phyloP scores from a whole-genome alignment of 1,140 invertebrate species.

The Mercenaria mercenaria region DNA sequence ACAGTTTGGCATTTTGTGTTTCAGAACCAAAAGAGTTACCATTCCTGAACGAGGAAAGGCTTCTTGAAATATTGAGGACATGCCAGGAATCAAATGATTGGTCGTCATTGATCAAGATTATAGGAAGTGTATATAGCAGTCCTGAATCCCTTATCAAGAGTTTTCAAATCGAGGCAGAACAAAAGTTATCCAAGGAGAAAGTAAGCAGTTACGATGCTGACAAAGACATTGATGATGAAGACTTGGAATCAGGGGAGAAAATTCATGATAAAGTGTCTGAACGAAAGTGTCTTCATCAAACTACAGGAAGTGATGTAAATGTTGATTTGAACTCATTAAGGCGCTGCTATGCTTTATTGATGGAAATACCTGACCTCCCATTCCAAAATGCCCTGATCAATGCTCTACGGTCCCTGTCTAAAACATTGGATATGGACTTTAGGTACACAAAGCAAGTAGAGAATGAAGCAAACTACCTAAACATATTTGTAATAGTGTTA shows the following conservation, averaged over 20 bases:
- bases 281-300: not conserved
- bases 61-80: constrained; percentile 89
- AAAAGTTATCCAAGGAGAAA: constrained; percentile 90
- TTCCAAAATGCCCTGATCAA: constrained; percentile 93
- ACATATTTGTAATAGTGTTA: constrained; percentile 95
- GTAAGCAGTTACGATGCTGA: constrained; percentile 92
- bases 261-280: constrained; percentile 37
- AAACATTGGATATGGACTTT: constrained; percentile 91
- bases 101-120: constrained; percentile 89
- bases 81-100: constrained; percentile 89
- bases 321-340: constrained; percentile 88
- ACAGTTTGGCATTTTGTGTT: no score
- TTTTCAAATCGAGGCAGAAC: constrained; percentile 87
- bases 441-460: constrained; percentile 87
- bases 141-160: constrained; percentile 90
- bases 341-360: constrained; percentile 89
- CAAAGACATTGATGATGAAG: constrained; percentile 87
- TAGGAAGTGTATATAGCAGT: constrained; percentile 91
- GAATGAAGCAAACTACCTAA: constrained; percentile 88
- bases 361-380: constrained; percentile 86
- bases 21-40: constrained; percentile 7
- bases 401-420: constrained; percentile 91
- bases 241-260: constrained; percentile 48
- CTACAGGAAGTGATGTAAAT: constrained; percentile 67
- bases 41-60: constrained; percentile 89